Evolutionary conservation across 1,140 invertebrate genomes (phyloP).

Genomic region (Heliconius eleuchia): DNA sequence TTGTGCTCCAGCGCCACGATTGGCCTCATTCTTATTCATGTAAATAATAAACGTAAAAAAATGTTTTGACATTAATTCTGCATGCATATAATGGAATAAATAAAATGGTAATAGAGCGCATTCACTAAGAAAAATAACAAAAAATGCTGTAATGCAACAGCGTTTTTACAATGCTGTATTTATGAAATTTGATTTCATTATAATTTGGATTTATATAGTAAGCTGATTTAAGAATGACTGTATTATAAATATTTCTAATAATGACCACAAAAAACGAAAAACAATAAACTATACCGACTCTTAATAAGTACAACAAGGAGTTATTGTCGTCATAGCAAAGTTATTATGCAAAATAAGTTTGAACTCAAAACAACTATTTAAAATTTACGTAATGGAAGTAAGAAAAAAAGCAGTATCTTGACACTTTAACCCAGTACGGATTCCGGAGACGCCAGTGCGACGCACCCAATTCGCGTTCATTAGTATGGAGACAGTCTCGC

Average conservation of each 20-base stretch:
- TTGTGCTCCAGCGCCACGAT: too few relatives aligned
- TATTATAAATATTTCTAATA: background rate
- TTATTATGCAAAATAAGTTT: background rate
- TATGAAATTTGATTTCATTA: background rate
- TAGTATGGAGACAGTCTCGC: slow-evolving; percentile 74
- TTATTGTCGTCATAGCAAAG: background rate
- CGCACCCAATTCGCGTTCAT: slow-evolving; percentile 70
- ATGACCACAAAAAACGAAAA: background rate
- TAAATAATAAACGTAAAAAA: background rate
- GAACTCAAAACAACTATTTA: slow-evolving; percentile 12
- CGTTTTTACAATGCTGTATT: too few relatives aligned
- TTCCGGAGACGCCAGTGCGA: slow-evolving; percentile 60
- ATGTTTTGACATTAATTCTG: background rate
- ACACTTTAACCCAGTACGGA: slow-evolving; percentile 75
- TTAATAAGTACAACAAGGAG: background rate
- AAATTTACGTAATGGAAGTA: slow-evolving; percentile 56
- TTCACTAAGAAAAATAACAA: background rate
- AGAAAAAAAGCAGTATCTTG: slow-evolving; percentile 58
- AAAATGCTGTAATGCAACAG: background rate
- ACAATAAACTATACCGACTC: background rate
- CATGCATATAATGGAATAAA: background rate
- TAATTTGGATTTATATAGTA: background rate
- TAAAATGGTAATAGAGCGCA: background rate
- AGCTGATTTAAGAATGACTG: background rate
- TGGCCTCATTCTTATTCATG: too few relatives aligned